Evolutionary conservation across 2,113 vertebrate genomes (phyloP), one percentile per base, ranked within the genome.

Genomic region (Zingel zingel): DNA sequence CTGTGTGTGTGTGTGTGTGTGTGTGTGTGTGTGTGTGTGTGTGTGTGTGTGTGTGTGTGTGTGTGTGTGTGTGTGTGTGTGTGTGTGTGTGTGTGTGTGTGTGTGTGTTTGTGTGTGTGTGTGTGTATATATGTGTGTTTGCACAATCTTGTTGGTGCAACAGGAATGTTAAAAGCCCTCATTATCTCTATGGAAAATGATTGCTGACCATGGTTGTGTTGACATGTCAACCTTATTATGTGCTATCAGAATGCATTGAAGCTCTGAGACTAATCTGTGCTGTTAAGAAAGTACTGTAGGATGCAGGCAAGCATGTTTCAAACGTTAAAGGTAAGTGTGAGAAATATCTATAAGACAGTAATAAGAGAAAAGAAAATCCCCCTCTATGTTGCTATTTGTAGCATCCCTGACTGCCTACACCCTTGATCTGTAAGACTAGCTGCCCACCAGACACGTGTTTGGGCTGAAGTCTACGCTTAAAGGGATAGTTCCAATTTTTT

Each of bases 81-180:
- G 25, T 66, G 62, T 57, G 19, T 63, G 39, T 66, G 48, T 25
- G 10, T 61, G 59, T 47, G 25, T 63, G 27, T 62, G 30, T 66
- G 63, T 27, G 48, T 70, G 70, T 58, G 58, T 74, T 48, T 58
- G 23, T 65, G 45, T 66, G 43, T 54, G 58, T 74, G 13, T 58
- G 67, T 3, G 45, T 70, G 36, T 36, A 7, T 36, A 69, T 74
- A 53, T 2, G 45, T 70, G 74, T 77, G 57, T 85, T 86, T 85
- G 12, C 71, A 58, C 79, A 86, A 51, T 84, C 72, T 83, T 89
- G 89, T 83, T 88, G 81, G 86, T 84, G 80, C 86, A 84, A 82
- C 85, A 82, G 89, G 88, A 91, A 91, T 91, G 88, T 89, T 91
- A 89, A 94, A 92, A 92, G 91, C 89, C 81, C 63, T 91, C 87